phyloP scores from a whole-genome alignment of 2,888 invertebrate genomes.

The Hyposoter dolosus region DNA sequence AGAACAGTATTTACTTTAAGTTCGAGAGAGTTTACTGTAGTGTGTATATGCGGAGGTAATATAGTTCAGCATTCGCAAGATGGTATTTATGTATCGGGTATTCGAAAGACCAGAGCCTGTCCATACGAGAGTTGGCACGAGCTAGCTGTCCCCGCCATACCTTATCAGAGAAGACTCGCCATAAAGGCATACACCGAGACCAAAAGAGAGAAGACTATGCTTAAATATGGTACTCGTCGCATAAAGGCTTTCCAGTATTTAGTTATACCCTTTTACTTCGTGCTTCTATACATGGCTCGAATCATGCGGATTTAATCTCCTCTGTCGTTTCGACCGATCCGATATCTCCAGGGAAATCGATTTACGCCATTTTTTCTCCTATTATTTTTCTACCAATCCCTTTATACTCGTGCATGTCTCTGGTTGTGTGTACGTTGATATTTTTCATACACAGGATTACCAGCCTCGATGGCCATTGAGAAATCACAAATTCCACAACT shows the following conservation, averaged over 20 bases:
- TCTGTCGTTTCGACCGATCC: constrained; percentile 5
- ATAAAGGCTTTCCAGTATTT: constrained; percentile 48
- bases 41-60: constrained; percentile 15
- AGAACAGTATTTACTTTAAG: too few species aligned
- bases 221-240: constrained; percentile 36
- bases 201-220: constrained; percentile 31
- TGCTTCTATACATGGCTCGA: constrained; percentile 8
- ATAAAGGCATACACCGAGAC: constrained; percentile 34
- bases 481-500: constrained; percentile 35
- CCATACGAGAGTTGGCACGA: constrained; percentile 60
- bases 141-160: constrained; percentile 60
- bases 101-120: constrained; percentile 19
- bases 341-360: constrained; percentile 45
- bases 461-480: constrained; percentile 7
- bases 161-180: constrained; percentile 54
- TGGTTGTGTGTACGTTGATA: background rate
- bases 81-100: constrained; percentile 29
- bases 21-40: background rate
- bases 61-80: constrained; percentile 15
- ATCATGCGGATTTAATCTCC: constrained; percentile 37
- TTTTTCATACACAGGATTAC: background rate
- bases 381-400: constrained; percentile 2
- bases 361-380: constrained; percentile 13
- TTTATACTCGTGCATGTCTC: background rate
- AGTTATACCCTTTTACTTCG: constrained; percentile 1